Evolutionary conservation across 2,888 invertebrate species (phyloP).

Genomic region (Ellobium chinense): DNA sequence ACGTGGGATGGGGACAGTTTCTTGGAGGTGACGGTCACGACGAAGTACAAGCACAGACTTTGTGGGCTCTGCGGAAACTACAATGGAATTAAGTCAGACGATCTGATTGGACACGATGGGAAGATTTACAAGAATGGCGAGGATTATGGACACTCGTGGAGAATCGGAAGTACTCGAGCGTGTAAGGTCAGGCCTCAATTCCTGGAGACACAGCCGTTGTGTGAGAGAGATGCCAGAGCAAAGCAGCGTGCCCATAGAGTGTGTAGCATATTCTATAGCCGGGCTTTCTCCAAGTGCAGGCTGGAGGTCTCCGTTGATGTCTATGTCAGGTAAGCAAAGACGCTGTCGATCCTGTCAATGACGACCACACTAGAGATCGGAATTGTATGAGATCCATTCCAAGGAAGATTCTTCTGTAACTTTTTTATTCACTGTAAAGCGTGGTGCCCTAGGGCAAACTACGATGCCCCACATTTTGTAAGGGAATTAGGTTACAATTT

Average conservation of each 20-base stretch:
- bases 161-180: slow-evolving; percentile 86
- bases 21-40: slow-evolving; percentile 89
- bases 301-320: slow-evolving; percentile 88
- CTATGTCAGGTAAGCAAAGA: slow-evolving; percentile 85
- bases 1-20: slow-evolving; percentile 97
- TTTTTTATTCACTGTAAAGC: too few species aligned
- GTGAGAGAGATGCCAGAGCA: slow-evolving; percentile 57
- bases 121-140: slow-evolving; percentile 83
- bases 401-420: too few species aligned
- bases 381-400: too few species aligned
- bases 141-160: slow-evolving; percentile 90
- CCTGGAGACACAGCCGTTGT: slow-evolving; percentile 57
- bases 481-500: too few species aligned
- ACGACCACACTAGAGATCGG: too few species aligned
- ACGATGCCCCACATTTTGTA: too few species aligned
- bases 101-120: slow-evolving; percentile 82
- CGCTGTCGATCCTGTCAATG: too few species aligned
- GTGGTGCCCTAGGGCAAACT: too few species aligned
- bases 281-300: slow-evolving; percentile 87
- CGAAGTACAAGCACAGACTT: slow-evolving; percentile 86
- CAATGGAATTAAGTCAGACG: slow-evolving; percentile 91
- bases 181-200: slow-evolving; percentile 65
- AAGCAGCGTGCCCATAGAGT: slow-evolving; percentile 70
- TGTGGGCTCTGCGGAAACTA: slow-evolving; percentile 98
- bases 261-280: slow-evolving; percentile 82